phyloP scores from a whole-genome alignment of 2,113 vertebrate genomes.

The Apaloderma vittatum region DNA sequence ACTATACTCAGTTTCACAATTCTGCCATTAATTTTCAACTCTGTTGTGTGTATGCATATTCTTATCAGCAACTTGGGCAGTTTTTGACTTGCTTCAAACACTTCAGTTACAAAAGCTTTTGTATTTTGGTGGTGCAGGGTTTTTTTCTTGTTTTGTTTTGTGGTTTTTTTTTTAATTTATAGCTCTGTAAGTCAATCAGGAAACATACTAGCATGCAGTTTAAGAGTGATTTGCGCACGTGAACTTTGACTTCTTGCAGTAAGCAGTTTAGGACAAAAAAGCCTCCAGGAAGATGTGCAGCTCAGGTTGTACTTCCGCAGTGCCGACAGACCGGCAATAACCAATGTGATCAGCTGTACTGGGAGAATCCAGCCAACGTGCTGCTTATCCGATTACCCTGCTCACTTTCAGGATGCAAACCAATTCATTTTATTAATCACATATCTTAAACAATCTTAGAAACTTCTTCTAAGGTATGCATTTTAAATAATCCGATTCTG shows the following conservation, averaged over 20 bases:
- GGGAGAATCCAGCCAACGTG: not conserved
- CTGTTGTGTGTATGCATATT: not conserved
- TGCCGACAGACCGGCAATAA: not conserved
- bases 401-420: not conserved
- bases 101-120: not conserved
- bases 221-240: not conserved
- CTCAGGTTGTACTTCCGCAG: not conserved
- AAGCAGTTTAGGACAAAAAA: not conserved
- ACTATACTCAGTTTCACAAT: not conserved
- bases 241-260: not conserved
- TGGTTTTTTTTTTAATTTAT: not conserved
- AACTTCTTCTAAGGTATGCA: accelerated
- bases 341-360: not conserved
- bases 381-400: not conserved
- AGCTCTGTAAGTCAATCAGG: not conserved
- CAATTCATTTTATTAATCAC: not conserved
- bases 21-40: not conserved
- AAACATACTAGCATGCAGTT: not conserved
- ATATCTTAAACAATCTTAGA: not conserved
- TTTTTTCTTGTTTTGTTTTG: not conserved
- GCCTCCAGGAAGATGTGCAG: not conserved
- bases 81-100: not conserved
- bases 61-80: not conserved
- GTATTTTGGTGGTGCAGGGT: not conserved
- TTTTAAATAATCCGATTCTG: not conserved